Evolutionary conservation across 2,113 vertebrate species (phyloP), one percentile per base, ranked within the genome.

Genomic region (Hemichromis elongatus): DNA sequence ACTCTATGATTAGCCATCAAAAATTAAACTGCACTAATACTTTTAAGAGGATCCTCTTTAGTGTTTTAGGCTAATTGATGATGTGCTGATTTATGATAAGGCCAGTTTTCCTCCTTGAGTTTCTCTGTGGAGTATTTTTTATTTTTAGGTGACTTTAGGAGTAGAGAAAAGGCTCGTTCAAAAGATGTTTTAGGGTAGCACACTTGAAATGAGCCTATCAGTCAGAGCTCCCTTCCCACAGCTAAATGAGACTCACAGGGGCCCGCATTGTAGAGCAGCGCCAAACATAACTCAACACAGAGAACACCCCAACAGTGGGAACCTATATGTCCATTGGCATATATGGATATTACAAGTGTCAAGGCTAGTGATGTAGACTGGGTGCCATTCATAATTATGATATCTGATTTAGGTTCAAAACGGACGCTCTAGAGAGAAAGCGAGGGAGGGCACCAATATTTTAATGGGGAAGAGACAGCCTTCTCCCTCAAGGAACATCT

Each of bases 401-500:
- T 94, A 94, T 95, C 95, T 95, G 95, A 96, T 95, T 93, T 94
- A 66, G 82, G 91, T 86, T 90, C 87, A 91, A 88, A 91, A 88
- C 82, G 80, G 87, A 91, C 37, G 70, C 90, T 90, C 80, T 61
- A 30, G 85, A 85, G 92, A 84, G 83, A 87, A 91, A 86, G 91
- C 56, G 89, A 90, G 90, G 87, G 87, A 94, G 87, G 79, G 84
- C 77, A 93, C 92, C 94, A 79, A 95, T 95, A 96, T 96, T 95
- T 96, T 96, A 96, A 95, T 89, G 88, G 89, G 83, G 88, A 88
- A 21, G 87, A 96, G 95, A 95, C 94, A 95, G 94, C 83, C 92
- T 93, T 95, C 90, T 96, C 95, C 96, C 96, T 91, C 93, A 96
- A 96, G 95, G 95, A 96, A 96, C 95, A 96, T 95, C 93, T 89